These are phyloP conservation scores for Pomatorhinus ruficollis DNA, from an alignment of 2,113 vertebrate species.

Conservation along the genomic window DNA sequence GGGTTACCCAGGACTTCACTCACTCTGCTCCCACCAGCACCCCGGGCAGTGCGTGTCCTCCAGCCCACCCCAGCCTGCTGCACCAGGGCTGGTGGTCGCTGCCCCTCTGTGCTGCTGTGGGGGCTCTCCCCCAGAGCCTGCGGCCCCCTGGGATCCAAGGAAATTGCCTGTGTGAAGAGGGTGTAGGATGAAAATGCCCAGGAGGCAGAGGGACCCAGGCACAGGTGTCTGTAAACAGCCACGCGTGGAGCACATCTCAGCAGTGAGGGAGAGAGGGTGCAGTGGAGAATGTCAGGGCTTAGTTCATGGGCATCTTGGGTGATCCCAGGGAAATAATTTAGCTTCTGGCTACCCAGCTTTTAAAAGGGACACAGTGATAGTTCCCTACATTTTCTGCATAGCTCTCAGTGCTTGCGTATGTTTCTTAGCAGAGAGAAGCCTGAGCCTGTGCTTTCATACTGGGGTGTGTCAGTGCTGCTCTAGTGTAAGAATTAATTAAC, in stretches of 20 bases:
- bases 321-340: background rate
- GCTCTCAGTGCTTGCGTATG: background rate
- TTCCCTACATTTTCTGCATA: background rate
- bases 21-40: background rate
- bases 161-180: too few species aligned
- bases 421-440: background rate
- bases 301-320: background rate
- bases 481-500: constrained; percentile 37
- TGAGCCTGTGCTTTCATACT: background rate
- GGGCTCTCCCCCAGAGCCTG: fast-evolving
- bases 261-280: background rate
- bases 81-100: fast-evolving
- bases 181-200: fast-evolving
- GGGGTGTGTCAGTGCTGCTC: background rate
- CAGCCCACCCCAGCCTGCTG: background rate
- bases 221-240: background rate
- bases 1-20: background rate
- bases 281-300: background rate
- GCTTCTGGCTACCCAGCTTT: background rate
- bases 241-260: fast-evolving
- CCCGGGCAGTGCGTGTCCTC: fast-evolving
- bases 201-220: background rate
- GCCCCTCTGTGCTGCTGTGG: background rate
- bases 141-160: background rate
- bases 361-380: background rate